Conservation (phyloP, 2,888 invertebrate genomes). For the Anagyrus pseudococci region DNA sequence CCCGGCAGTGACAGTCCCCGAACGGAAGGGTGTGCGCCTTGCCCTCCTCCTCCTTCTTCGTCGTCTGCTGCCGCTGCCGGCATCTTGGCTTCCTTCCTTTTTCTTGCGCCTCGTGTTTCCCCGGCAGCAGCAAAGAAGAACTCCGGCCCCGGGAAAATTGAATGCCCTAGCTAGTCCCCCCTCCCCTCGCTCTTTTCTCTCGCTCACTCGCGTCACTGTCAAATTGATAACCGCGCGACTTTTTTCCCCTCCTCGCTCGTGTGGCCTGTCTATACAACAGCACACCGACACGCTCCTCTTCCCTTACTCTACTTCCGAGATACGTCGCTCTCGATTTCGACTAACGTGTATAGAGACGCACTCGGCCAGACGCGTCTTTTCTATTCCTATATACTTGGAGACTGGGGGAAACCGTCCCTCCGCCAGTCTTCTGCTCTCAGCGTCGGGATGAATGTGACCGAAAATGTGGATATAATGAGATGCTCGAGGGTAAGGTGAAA, state of each 20-base stretch:
- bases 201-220: constrained; percentile 51
- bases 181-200: too few species aligned
- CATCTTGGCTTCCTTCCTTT: constrained; percentile 31
- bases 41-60: constrained; percentile 15
- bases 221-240: constrained; percentile 54
- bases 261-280: constrained; percentile 9
- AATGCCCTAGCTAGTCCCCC: constrained; percentile 31
- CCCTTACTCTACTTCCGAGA: constrained; percentile 2
- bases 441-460: not conserved
- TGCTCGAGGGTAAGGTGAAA: too few species aligned
- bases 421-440: not conserved
- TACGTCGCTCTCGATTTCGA: constrained; percentile 28
- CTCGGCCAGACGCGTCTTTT: not conserved
- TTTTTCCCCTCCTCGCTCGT: constrained; percentile 31
- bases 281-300: constrained; percentile 4
- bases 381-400: constrained; percentile 8
- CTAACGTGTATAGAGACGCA: not conserved
- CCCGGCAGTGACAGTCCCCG: constrained; percentile 55
- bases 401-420: constrained; percentile 4
- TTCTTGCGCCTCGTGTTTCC: constrained; percentile 34
- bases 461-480: not conserved
- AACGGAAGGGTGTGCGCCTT: constrained; percentile 56
- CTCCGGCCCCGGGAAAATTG: constrained; percentile 24
- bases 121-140: not conserved
- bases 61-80: constrained; percentile 49